Conservation (phyloP, 2,797 vertebrate genomes). For the Catostomus latipinnis region DNA sequence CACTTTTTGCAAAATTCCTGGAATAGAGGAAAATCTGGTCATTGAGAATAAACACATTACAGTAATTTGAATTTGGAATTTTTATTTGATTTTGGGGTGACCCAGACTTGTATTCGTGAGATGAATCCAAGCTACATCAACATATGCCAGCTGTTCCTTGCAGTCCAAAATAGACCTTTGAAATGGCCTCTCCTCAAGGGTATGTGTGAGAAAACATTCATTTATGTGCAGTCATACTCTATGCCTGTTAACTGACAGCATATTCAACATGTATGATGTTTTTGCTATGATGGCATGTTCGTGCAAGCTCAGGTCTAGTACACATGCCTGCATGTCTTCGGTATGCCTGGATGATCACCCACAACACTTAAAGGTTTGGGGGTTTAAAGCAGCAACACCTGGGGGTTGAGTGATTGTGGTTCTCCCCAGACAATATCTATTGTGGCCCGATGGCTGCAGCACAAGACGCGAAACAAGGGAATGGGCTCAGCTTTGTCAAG, state of each 20-base stretch:
- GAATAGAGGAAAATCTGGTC: no score
- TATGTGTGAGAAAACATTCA: background rate
- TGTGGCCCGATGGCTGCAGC: slow-evolving; percentile 57
- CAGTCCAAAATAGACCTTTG: slow-evolving; percentile 10
- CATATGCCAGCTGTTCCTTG: background rate
- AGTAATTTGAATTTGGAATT: no score
- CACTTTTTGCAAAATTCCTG: no score
- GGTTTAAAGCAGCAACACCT: slow-evolving; percentile 70
- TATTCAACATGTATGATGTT: slow-evolving; percentile 11
- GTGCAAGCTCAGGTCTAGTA: slow-evolving; percentile 13
- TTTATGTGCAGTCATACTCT: background rate
- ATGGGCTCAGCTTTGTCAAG: slow-evolving; percentile 69
- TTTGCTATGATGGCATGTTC: slow-evolving; percentile 29
- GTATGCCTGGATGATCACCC: slow-evolving; percentile 23
- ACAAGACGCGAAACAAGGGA: slow-evolving; percentile 59
- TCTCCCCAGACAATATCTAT: slow-evolving; percentile 64
- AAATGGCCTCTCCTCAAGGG: background rate
- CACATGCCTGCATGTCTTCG: slow-evolving; percentile 9
- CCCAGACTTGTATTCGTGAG: no score
- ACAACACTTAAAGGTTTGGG: slow-evolving; percentile 7
- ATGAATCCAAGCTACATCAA: no score
- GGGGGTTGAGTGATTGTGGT: slow-evolving; percentile 58
- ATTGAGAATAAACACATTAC: no score
- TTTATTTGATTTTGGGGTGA: no score
- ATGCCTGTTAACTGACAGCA: slow-evolving; percentile 11